Base-by-base conservation (phyloP, 2,797 vertebrate genomes). In the Dicrostonyx torquatus region DNA sequence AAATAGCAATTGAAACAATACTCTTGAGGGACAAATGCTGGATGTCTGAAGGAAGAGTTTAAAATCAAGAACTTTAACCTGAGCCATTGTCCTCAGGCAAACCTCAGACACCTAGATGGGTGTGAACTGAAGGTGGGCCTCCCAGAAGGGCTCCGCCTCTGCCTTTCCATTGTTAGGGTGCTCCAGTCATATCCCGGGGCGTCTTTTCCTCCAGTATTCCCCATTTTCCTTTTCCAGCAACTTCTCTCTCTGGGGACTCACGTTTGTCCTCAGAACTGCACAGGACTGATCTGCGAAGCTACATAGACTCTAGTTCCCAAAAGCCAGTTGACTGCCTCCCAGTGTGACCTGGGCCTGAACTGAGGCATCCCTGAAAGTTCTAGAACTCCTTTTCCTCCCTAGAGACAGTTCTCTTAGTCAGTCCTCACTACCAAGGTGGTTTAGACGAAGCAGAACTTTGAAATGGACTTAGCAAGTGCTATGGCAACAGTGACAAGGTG, bases 31-130 rank as follows among this genome's bases (percentile, higher is more conserved):
- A 2, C n/a, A 89, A 87, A 50, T 14, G 58, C 24, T 8, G 87
- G 85, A 75, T 29, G 48, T 58, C n/a, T 73, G 78, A 94, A 50
- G 86, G 76, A 94, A 45, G 83, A 78, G 14, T 86, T 89, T 55
- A 93, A 91, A 48, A 29, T 8, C 62, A 68, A 91, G 94, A 70
- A 62, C 12, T 29, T 55, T n/a, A 9, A 48, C 45, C 40, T 37
- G n/a, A 87, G 85, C 82, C 45, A 40, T 22, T 58, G 53, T 82
- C 18, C 85, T n/a, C 5, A 48, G 45, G 37, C 50, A 70, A 72
- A 48, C 18, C 20, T 26, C 29, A 72, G 82, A 31, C 48, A 62
- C 20, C 83, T 48, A 62, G 55, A 48, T 0, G 6, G 48, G 40
- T 45, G 17, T 58, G 45, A 2, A 50, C 78, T 20, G 78, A 92